Evolutionary conservation across 2,797 vertebrate genomes (phyloP).

Genomic region (Lepilemur septentrionalis): DNA sequence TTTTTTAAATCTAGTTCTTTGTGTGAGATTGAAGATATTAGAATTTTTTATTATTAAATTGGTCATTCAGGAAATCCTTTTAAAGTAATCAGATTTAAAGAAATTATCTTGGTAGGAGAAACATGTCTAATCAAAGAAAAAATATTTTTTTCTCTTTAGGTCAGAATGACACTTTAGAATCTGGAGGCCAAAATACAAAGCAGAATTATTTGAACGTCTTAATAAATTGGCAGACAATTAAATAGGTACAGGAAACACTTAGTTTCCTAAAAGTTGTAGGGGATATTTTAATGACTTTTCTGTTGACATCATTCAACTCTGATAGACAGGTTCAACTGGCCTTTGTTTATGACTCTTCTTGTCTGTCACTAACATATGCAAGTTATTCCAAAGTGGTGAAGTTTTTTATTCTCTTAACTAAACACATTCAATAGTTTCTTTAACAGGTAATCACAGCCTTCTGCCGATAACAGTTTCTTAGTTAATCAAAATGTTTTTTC

Average conservation of each 20-base stretch:
- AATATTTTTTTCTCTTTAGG: neutral
- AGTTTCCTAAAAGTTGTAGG: neutral
- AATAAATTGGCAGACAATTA: slow-evolving; percentile 2
- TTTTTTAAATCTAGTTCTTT: neutral
- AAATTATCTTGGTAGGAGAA: slow-evolving; percentile 15
- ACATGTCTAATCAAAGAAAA: neutral
- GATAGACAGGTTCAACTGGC: neutral
- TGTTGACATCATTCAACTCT: neutral
- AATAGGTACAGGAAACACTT: neutral
- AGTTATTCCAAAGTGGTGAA: neutral
- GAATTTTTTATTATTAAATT: neutral
- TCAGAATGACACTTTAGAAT: slow-evolving; percentile 2
- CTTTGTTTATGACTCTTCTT: neutral
- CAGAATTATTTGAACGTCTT: slow-evolving; percentile 27
- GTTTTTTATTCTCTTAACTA: neutral
- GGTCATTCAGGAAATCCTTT: neutral
- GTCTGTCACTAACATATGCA: neutral
- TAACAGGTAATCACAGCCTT: neutral
- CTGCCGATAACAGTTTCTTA: neutral
- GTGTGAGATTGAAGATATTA: neutral
- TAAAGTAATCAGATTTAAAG: slow-evolving; percentile 32
- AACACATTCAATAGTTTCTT: neutral
- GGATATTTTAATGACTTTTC: neutral
- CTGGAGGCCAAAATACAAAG: slow-evolving; percentile 6
- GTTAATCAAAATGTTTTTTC: neutral